phyloP scores from a whole-genome alignment of 2,888 invertebrate genomes.

The Chymomyza procnemis region DNA sequence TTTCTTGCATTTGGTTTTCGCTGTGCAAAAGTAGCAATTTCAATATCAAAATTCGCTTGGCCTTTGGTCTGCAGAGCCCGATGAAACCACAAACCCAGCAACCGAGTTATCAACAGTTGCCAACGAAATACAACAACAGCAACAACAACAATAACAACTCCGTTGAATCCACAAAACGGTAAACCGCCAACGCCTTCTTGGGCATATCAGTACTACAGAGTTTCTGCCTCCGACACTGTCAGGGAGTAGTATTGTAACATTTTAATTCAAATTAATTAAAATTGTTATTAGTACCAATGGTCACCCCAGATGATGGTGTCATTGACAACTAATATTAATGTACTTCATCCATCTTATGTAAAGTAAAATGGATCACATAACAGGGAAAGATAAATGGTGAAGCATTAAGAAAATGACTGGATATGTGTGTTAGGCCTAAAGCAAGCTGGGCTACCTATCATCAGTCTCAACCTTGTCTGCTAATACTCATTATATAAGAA shows the following conservation, averaged over 20 bases:
- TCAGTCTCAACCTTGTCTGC: slow-evolving; percentile 12
- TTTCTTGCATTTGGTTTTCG: slow-evolving; percentile 38
- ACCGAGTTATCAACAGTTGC: slow-evolving; percentile 30
- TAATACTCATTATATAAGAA: slow-evolving; percentile 43
- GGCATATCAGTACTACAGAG: slow-evolving; percentile 50
- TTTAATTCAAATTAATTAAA: slow-evolving; percentile 70
- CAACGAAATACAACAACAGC: slow-evolving; percentile 21
- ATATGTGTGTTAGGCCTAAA: slow-evolving; percentile 54
- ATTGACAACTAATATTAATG: slow-evolving; percentile 51
- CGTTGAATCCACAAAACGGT: slow-evolving; percentile 60
- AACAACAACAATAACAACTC: slow-evolving; percentile 34
- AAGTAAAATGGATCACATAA: slow-evolving; percentile 35
- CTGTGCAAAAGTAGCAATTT: slow-evolving; percentile 66
- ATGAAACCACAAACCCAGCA: slow-evolving; percentile 31
- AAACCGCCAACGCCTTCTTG: slow-evolving; percentile 68
- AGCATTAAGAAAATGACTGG: slow-evolving; percentile 56
- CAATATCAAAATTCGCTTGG: slow-evolving; percentile 69
- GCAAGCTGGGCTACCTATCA: slow-evolving; percentile 21
- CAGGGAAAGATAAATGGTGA: slow-evolving; percentile 61
- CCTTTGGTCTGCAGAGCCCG: slow-evolving; percentile 54
- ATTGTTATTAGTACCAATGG: slow-evolving; percentile 50
- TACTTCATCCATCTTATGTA: slow-evolving; percentile 34
- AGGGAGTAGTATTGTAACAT: slow-evolving; percentile 43
- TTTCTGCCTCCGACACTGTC: slow-evolving; percentile 27
- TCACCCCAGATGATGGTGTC: slow-evolving; percentile 26